These are phyloP conservation scores for Pantherophis vulpinus DNA, from an alignment of 2,797 vertebrate genomes.

Conservation along the genomic window DNA sequence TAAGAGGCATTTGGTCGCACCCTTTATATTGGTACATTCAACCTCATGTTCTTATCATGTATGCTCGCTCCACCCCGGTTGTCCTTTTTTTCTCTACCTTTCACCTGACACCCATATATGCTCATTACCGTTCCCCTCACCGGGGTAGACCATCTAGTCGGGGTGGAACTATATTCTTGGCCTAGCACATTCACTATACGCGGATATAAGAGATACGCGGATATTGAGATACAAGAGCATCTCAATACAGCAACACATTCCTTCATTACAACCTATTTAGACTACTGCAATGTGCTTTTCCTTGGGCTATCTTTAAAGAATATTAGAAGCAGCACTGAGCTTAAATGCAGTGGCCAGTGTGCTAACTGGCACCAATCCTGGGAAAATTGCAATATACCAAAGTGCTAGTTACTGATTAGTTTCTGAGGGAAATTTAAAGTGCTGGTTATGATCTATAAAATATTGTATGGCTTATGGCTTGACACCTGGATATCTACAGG, in stretches of 20 bases:
- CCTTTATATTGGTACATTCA: too few relatives aligned
- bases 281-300: neutral
- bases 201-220: too few relatives aligned
- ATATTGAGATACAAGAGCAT: neutral
- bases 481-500: neutral
- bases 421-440: neutral
- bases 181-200: too few relatives aligned
- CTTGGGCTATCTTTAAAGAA: neutral
- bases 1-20: too few relatives aligned
- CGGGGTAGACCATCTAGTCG: too few relatives aligned
- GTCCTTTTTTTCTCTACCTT: too few relatives aligned
- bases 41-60: too few relatives aligned
- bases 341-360: neutral
- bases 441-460: neutral
- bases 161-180: too few relatives aligned
- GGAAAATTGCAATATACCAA: neutral
- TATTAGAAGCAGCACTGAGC: neutral
- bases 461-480: neutral
- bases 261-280: neutral
- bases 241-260: neutral
- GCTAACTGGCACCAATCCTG: neutral
- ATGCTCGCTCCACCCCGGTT: too few relatives aligned
- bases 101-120: too few relatives aligned
- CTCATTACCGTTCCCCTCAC: too few relatives aligned
- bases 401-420: neutral